These are phyloP conservation scores for Drosophila bocqueti DNA, from an alignment of 1,140 invertebrate species.

Conservation along the genomic window DNA sequence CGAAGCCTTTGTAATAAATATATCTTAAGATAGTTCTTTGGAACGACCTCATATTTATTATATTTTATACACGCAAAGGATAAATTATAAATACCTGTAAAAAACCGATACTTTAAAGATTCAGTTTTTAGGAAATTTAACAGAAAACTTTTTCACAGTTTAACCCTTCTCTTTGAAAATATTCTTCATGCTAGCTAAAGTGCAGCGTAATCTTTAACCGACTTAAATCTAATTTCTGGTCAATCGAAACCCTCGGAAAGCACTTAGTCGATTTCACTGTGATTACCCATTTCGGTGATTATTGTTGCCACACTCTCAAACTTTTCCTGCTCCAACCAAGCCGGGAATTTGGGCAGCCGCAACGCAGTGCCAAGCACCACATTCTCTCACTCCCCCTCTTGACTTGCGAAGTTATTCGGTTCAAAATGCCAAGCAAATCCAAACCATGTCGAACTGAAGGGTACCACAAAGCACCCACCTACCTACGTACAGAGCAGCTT, in stretches of 20 bases:
- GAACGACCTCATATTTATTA: background rate
- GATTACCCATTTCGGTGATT: slow-evolving; percentile 53
- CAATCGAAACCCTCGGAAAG: slow-evolving; percentile 2
- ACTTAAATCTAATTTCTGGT: background rate
- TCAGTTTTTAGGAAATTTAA: background rate
- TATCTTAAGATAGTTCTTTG: background rate
- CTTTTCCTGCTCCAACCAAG: slow-evolving; percentile 20
- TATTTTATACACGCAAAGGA: background rate
- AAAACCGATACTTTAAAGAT: background rate
- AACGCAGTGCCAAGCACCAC: slow-evolving; percentile 9
- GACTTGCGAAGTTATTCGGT: slow-evolving; percentile 32
- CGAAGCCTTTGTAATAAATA: no score
- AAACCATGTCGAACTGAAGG: slow-evolving; percentile 22
- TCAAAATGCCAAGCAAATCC: slow-evolving; percentile 21
- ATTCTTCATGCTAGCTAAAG: no score
- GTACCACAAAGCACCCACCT: slow-evolving; percentile 8
- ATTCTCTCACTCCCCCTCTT: slow-evolving; percentile 1
- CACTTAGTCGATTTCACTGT: slow-evolving; percentile 37
- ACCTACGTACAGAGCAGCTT: slow-evolving; percentile 4
- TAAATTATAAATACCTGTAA: no score
- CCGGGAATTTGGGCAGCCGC: slow-evolving; percentile 23
- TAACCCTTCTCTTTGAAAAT: no score
- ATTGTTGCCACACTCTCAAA: slow-evolving; percentile 39
- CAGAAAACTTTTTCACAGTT: no score
- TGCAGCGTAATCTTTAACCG: background rate